Base-by-base conservation (phyloP, 2,888 invertebrate genomes). In the Galeruca laticollis region DNA sequence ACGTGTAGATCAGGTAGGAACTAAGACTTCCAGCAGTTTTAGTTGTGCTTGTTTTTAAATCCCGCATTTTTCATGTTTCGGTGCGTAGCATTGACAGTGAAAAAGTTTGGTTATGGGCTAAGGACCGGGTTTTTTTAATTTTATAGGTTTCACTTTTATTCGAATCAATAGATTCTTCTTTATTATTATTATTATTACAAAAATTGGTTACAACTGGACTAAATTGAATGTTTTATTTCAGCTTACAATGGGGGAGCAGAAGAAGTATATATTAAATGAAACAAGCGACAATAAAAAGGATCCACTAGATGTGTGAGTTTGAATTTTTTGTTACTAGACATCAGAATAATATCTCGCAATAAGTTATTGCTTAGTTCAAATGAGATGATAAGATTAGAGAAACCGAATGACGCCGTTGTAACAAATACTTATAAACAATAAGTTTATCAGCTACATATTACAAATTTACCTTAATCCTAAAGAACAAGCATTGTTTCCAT, bases 241-340 rank as follows among this genome's bases (percentile, higher is more conserved):
- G 72, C 20, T 35, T 60, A 62, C n/a, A 57, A 72, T 72, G 72
- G 54, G 33, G 20, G 60, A 62, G 26, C 13, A 35, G 15, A 61
- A 62, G 15, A 51, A 64, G 20, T 68, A 71, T 15, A 64, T 57
- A 21, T 31, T 68, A 2, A 35, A 51, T 20, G 15, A 43, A n/a
- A 51, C 11, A 21, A 47, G 15, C 31, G 13, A 35, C 2, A 68
- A 70, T 11, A 68, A 68, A 11, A 71, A 71, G 18, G 15, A 56
- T 33, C 65, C 65, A 1, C 56, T 73, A 21, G 70, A 73, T 40
- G 66, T 33, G 73, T 73, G 62, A 73, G 73, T 70, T 62, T 51
- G 10, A 9, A 26, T 26, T 47, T 47, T 43, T 18, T 47, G 3
- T n/a, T 26, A 40, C 1, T 2, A 37, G 13, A 37, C 13, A 37